Evolutionary conservation across 2,797 vertebrate genomes (phyloP), one percentile per base, ranked within the genome.

Genomic region (Clamator glandarius): DNA sequence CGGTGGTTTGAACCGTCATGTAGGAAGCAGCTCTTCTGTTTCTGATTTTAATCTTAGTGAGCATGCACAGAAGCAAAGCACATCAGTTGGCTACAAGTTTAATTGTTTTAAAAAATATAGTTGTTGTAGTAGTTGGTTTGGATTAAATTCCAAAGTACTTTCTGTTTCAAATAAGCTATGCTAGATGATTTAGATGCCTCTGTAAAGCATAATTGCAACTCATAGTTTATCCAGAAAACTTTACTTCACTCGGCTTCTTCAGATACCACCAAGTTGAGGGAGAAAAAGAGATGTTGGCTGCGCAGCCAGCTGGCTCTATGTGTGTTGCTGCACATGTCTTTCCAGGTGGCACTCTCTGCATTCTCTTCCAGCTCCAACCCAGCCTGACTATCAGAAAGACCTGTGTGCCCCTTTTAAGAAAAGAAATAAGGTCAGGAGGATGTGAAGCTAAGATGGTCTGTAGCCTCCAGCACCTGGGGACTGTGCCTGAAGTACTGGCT

Each of bases 271-370:
- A 0, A 70, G 17, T 4, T 48, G 26, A 72, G 21, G 24, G 54
- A 81, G 31, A 36, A 78, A 69, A 78, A 66, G 9, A 46, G 46
- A 61, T 15, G 19, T 15, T 84, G 57, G 15, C 50, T 85, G 12
- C 64, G 15, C 31, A 68, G 51, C n/a, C 67, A 58, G 26, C 8
- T 55, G 18, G 50, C 28, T 59, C 25, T 77, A 29, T 31, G n/a
- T 52, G 2, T 1, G 8, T 59, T 1, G 0, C 42, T 55, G 42
- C 7, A 2, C 46, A 33, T 3, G 0, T 29, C 15, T 81, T 48
- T 73, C 15, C 31, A 35, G n/a, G 12, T 5, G 39, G 42, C 21
- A 35, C 20, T n/a, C 28, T 4, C 6, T 69, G 14, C 15, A 46
- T 80, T 31, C 14, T 76, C 15, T 62, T 86, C 54, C 59, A 89